phyloP scores from a whole-genome alignment of 2,888 invertebrate species.

The Melangyna quadrimaculata region DNA sequence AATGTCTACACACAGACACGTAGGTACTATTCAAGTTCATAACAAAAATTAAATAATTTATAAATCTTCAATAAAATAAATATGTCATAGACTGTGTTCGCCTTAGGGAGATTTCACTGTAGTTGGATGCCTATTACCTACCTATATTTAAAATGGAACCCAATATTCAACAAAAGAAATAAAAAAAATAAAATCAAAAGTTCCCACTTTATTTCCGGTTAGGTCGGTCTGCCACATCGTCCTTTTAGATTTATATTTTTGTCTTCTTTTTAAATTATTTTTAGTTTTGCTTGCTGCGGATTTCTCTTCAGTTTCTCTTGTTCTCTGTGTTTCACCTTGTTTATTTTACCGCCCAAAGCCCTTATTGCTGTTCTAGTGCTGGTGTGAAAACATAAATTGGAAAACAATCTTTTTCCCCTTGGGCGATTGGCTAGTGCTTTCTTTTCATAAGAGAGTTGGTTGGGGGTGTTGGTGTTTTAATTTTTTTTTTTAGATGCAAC shows the following conservation, averaged over 20 bases:
- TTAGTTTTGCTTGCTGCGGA: neutral
- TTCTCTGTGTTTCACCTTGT: slow-evolving; percentile 58
- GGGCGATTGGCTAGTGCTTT: neutral
- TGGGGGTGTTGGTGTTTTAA: neutral
- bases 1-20: no score
- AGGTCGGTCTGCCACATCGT: neutral
- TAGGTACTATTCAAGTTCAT: no score
- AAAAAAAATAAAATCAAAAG: neutral
- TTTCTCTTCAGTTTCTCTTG: neutral
- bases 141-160: neutral
- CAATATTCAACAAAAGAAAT: neutral
- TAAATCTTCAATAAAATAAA: no score
- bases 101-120: no score
- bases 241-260: neutral
- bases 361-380: slow-evolving; percentile 50
- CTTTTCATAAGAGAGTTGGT: slow-evolving; percentile 4
- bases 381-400: slow-evolving; percentile 76
- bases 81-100: no score
- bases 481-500: neutral
- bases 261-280: neutral
- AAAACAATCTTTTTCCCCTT: slow-evolving; percentile 74
- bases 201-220: slow-evolving; percentile 8
- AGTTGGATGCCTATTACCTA: no score
- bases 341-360: slow-evolving; percentile 60
- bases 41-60: no score